Percentiles rank a stretch among this genome's conserved stretches.
phyloP scores from a whole-genome alignment of 2,888 invertebrate genomes.

The Tachina lurida region DNA sequence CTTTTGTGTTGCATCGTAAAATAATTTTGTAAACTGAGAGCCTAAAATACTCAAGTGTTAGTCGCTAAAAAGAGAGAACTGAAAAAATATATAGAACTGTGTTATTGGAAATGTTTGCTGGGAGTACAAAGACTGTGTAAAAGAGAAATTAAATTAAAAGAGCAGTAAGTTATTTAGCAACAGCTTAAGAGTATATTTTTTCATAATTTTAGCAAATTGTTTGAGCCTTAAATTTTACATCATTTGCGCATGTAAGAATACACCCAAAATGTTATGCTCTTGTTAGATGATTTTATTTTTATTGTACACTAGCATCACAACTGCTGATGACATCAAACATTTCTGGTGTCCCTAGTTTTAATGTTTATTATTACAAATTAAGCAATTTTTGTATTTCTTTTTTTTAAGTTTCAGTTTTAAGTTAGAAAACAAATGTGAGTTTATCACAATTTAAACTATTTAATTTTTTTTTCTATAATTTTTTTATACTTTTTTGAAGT shows the following conservation, averaged over 20 bases:
- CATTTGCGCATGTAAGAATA: constrained; percentile 67
- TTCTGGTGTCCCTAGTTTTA: constrained; percentile 11
- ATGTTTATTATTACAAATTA: constrained; percentile 10
- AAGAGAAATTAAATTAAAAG: background rate
- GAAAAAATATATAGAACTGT: constrained; percentile 54
- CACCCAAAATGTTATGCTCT: constrained; percentile 62
- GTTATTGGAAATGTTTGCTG: constrained; percentile 62
- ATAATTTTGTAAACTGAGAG: background rate
- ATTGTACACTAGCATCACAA: constrained; percentile 17
- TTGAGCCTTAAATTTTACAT: background rate
- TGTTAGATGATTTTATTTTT: background rate
- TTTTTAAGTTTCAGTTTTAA: background rate
- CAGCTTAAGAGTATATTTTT: constrained; percentile 2
- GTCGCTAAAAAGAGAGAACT: too few species aligned
- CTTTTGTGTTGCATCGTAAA: background rate
- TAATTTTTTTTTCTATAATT: background rate
- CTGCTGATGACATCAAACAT: constrained; percentile 60
- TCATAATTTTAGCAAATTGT: background rate
- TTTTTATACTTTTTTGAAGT: background rate
- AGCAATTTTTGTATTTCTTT: background rate
- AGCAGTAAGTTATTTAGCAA: background rate
- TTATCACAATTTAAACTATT: background rate
- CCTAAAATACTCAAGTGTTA: background rate
- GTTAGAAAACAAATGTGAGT: background rate
- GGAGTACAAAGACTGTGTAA: background rate